Evolutionary conservation across 2,888 invertebrate genomes (phyloP), one percentile per base, ranked within the genome.

Genomic region (Leucophenga montana): DNA sequence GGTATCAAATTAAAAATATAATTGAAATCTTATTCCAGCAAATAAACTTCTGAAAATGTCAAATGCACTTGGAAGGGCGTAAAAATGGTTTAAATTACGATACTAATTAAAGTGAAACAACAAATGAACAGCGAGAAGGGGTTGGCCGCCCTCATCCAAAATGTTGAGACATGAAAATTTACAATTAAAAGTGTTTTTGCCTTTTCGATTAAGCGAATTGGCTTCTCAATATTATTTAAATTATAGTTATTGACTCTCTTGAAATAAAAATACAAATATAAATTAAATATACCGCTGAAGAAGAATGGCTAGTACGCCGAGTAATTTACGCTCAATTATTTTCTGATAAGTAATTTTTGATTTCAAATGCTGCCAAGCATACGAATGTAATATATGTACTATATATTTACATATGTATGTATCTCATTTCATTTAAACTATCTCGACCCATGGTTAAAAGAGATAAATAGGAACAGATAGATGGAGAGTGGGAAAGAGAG

Each of bases 1-100:
- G 66, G 59, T 66, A 72, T 66, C 71, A 70, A 75, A 75, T 71
- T 73, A 70, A 71, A 75, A 71, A 33, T 44, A 71, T 74, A 77
- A 77, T 75, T 61, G 70, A 27, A 65, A 75, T 68, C 73, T 77
- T 70, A 71, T 72, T 75, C 68, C 73, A 68, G 69, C 77, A 75
- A 76, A 75, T 73, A 66, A 77, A 75, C 67, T 73, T 62, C 75
- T 73, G 48, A 48, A 72, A 70, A 73, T 71, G 68, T 75, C 61
- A 50, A 70, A 73, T 73, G 77, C 59, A 70, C 69, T 75, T 78
- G 73, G 73, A 73, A 77, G 73, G 71, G 64, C 62, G 69, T 71
- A 62, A 77, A 61, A 77, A 77, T 78, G 71, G 69, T 73, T 71
- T 61, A 61, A 77, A 68, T 77, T 75, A 75, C 71, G 67, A 54